Conservation (phyloP, 2,113 vertebrate species). For the Eclectus roratus region DNA sequence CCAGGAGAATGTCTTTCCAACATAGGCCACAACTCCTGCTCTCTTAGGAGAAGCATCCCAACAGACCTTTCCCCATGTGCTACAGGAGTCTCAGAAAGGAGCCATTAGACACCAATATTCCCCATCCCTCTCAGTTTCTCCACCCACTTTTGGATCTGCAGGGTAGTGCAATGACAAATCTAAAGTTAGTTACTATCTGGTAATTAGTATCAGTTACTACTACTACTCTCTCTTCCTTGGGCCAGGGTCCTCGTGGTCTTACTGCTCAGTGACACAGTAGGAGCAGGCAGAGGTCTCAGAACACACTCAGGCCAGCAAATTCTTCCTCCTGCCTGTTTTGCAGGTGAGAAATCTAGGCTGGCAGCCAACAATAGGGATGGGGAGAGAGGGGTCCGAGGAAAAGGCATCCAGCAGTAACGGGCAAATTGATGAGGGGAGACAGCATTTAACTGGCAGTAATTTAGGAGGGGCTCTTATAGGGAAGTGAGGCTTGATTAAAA, state of each 20-base stretch:
- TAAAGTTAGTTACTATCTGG: background rate
- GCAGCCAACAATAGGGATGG: background rate
- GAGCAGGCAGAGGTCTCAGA: background rate
- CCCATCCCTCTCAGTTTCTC: background rate
- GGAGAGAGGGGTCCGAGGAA: background rate
- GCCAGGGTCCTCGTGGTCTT: background rate
- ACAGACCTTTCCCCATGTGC: background rate
- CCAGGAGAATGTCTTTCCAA: background rate
- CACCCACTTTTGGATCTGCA: background rate
- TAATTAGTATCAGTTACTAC: background rate
- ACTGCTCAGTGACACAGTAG: fast-evolving
- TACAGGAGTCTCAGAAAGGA: background rate
- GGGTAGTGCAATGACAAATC: background rate
- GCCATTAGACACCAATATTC: background rate
- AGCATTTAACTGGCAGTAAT: conserved; percentile 20
- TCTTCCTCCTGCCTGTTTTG: background rate
- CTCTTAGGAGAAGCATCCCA: background rate
- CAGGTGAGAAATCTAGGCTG: conserved; percentile 29
- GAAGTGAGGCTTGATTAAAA: conserved; percentile 16
- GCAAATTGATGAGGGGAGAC: conserved; percentile 35
- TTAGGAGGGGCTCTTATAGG: background rate
- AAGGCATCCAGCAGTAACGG: background rate
- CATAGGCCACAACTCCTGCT: background rate
- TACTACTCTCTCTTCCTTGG: background rate
- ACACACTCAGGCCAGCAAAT: background rate